These are phyloP conservation scores for Drosophila burlai DNA, from an alignment of 1,140 invertebrate genomes.

Conservation along the genomic window DNA sequence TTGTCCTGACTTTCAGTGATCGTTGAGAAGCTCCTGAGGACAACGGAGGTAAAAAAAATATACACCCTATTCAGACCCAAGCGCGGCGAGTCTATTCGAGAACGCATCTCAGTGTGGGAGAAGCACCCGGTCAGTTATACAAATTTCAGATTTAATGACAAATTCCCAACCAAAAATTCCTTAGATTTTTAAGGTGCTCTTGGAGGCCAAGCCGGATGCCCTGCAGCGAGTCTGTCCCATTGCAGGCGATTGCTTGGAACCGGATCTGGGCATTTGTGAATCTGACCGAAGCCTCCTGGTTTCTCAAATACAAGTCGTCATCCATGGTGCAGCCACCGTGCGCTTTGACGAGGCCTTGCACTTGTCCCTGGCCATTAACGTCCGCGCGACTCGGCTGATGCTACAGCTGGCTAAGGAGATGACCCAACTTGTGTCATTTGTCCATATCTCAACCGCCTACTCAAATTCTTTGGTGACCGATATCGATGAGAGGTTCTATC, in stretches of 20 bases:
- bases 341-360: constrained; percentile 92
- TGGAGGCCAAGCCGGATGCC: constrained; percentile 16
- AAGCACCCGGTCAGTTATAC: constrained; percentile 79
- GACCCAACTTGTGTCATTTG: constrained; percentile 88
- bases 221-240: constrained; percentile 79
- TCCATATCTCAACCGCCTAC: constrained; percentile 91
- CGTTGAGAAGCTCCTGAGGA: constrained; percentile 92
- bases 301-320: constrained; percentile 88
- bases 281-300: constrained; percentile 84
- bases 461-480: constrained; percentile 88
- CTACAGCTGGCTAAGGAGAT: constrained; percentile 88
- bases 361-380: constrained; percentile 87
- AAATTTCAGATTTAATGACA: not conserved
- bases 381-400: constrained; percentile 86
- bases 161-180: not conserved
- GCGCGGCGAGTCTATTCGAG: constrained; percentile 89
- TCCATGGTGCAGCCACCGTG: constrained; percentile 95
- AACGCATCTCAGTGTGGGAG: constrained; percentile 88
- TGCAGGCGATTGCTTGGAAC: constrained; percentile 86
- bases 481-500: constrained; percentile 91
- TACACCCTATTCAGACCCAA: constrained; percentile 92
- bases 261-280: constrained; percentile 89
- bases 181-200: constrained; percentile 47
- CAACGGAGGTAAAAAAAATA: constrained; percentile 89
- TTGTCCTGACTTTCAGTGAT: constrained; percentile 80